A percentile compares a stretch with the other conserved stretches of the same genome.
phyloP scores from a whole-genome alignment of 2,888 invertebrate species.

The Torymus texanus region DNA sequence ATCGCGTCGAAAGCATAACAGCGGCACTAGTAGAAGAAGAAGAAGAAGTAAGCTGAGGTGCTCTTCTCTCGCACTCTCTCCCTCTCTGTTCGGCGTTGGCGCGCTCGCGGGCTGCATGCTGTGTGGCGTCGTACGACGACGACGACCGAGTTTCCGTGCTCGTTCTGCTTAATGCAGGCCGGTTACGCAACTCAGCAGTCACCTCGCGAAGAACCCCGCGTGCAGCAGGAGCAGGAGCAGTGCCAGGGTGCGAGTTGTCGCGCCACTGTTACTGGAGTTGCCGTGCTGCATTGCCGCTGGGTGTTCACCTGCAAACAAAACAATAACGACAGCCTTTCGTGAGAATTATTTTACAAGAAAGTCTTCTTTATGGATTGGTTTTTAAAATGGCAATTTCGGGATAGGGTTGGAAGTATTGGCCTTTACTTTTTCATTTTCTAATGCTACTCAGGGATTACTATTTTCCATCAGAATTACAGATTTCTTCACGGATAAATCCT shows the following conservation, averaged over 20 bases:
- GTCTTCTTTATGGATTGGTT: no score
- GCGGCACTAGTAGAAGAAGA: neutral
- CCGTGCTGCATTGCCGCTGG: constrained; percentile 78
- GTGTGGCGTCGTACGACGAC: no score
- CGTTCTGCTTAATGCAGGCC: constrained; percentile 4
- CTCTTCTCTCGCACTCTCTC: neutral
- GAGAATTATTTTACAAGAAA: neutral
- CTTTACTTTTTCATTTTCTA: no score
- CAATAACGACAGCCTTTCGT: neutral
- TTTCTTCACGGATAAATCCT: no score
- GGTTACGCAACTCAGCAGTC: constrained; percentile 63
- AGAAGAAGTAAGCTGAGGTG: neutral
- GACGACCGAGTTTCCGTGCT: no score
- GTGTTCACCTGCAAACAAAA: constrained; percentile 74
- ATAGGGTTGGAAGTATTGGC: no score
- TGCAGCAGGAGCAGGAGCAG: constrained; percentile 69
- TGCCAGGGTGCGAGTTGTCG: constrained; percentile 70
- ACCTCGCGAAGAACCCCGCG: constrained; percentile 72
- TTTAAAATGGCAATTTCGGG: no score
- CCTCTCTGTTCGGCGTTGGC: neutral
- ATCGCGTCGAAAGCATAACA: neutral
- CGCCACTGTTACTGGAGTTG: constrained; percentile 74
- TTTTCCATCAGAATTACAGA: no score
- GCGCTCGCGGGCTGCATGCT: no score
- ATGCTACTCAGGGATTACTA: no score